A percentile compares a stretch with the other conserved stretches of the same genome.
phyloP scores from a whole-genome alignment of 2,888 invertebrate species.

The Hirtodrosophila trivittata region DNA sequence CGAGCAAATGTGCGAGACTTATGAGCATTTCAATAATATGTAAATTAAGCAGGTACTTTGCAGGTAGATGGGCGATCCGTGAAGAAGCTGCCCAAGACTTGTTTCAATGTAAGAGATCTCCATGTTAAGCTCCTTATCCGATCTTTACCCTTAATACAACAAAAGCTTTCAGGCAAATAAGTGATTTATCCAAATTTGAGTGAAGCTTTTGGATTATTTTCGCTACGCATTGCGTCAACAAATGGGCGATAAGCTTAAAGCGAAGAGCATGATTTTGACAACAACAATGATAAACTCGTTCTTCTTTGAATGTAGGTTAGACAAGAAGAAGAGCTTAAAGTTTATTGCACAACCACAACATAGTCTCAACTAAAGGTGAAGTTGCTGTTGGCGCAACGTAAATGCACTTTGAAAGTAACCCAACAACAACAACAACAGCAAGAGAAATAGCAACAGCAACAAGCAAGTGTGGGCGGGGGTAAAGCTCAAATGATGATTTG shows the following conservation, averaged over 20 bases:
- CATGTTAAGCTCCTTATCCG: too few relatives aligned
- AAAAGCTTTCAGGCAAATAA: too few relatives aligned
- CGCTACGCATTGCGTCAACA: conserved; percentile 2
- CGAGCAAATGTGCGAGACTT: conserved; percentile 32
- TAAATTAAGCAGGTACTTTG: conserved; percentile 44
- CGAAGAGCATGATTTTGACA: conserved; percentile 19
- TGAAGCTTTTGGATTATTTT: too few relatives aligned
- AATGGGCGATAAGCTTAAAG: conserved; percentile 21
- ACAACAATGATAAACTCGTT: conserved; percentile 29
- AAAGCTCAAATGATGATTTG: conserved; percentile 14
- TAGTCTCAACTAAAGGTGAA: conserved; percentile 27
- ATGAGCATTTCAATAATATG: conserved; percentile 42
- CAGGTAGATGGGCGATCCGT: conserved; percentile 2
- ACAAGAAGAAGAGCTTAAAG: conserved; percentile 22
- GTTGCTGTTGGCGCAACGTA: conserved; percentile 20
- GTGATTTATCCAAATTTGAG: too few relatives aligned
- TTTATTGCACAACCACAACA: conserved; percentile 53
- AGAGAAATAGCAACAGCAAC: too few relatives aligned
- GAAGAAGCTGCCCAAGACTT: conserved; percentile 20
- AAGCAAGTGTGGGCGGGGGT: conserved; percentile 7
- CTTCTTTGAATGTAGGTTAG: background rate
- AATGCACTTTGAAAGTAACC: conserved; percentile 26
- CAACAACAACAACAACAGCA: conserved; percentile 5
- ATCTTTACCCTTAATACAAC: too few relatives aligned
- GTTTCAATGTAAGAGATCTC: too few relatives aligned